Evolutionary conservation across 2,113 vertebrate genomes (phyloP).

Genomic region (Excalfactoria chinensis): DNA sequence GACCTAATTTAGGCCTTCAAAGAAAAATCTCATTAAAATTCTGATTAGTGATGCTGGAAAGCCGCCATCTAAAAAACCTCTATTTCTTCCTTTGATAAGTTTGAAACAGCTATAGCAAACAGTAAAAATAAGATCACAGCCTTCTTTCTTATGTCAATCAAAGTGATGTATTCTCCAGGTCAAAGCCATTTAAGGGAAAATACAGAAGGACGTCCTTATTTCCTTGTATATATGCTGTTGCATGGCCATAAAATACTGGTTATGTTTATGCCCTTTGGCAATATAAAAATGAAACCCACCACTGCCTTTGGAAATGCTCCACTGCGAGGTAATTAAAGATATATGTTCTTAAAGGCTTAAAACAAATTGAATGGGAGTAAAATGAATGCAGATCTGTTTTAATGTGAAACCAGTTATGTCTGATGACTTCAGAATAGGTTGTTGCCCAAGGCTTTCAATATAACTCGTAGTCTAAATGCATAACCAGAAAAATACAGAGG

Average conservation of each 20-base stretch:
- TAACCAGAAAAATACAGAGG: not conserved
- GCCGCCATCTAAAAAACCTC: conserved; percentile 58
- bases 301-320: not conserved
- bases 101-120: conserved; percentile 62
- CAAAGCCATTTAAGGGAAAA: conserved; percentile 47
- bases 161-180: conserved; percentile 43
- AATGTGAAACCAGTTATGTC: not conserved
- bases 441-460: not conserved
- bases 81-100: conserved; percentile 61
- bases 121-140: conserved; percentile 56
- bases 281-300: not conserved
- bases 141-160: conserved; percentile 46
- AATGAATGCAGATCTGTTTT: not conserved
- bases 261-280: not conserved
- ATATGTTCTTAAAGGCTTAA: not conserved
- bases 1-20: conserved; percentile 72
- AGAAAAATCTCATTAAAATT: conserved; percentile 76
- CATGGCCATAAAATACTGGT: not conserved
- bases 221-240: not conserved
- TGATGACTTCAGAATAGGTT: not conserved
- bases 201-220: not conserved
- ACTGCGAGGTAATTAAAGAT: not conserved
- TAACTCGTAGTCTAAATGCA: not conserved
- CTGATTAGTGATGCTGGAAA: conserved; percentile 70
- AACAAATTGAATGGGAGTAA: not conserved